phyloP scores from a whole-genome alignment of 92 coral and sea anemone genomes.

The Palythoa heliodiscus region DNA sequence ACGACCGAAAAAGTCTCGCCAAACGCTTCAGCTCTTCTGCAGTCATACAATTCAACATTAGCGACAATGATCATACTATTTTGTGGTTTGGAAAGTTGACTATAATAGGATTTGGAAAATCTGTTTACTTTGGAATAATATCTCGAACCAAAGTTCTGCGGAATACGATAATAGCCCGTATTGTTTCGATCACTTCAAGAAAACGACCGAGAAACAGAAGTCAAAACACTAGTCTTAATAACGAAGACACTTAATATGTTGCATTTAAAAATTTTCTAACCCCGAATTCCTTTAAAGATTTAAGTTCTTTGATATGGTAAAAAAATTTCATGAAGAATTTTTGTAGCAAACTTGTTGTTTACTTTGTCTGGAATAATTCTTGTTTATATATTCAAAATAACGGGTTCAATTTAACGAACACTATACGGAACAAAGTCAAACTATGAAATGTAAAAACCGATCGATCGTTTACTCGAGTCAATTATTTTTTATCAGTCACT shows the following conservation, averaged over 20 bases:
- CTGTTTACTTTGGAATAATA: constrained; percentile 18
- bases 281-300: neutral
- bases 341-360: neutral
- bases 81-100: neutral
- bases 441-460: too few relatives aligned
- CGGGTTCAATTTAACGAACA: neutral
- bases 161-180: neutral
- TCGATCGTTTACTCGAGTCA: too few relatives aligned
- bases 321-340: neutral
- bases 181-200: constrained; percentile 1
- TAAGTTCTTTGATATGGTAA: neutral
- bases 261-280: neutral
- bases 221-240: neutral
- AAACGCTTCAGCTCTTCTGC: neutral
- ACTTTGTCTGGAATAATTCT: neutral
- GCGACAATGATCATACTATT: neutral
- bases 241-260: neutral
- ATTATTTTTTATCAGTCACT: too few relatives aligned
- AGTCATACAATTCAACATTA: neutral
- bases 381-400: neutral
- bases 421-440: too few relatives aligned
- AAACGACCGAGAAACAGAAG: neutral
- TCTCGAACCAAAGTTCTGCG: constrained; percentile 4
- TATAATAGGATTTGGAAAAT: neutral
- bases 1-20: neutral